phyloP scores from a whole-genome alignment of 2,888 invertebrate species.

The Drosophila pegasa region DNA sequence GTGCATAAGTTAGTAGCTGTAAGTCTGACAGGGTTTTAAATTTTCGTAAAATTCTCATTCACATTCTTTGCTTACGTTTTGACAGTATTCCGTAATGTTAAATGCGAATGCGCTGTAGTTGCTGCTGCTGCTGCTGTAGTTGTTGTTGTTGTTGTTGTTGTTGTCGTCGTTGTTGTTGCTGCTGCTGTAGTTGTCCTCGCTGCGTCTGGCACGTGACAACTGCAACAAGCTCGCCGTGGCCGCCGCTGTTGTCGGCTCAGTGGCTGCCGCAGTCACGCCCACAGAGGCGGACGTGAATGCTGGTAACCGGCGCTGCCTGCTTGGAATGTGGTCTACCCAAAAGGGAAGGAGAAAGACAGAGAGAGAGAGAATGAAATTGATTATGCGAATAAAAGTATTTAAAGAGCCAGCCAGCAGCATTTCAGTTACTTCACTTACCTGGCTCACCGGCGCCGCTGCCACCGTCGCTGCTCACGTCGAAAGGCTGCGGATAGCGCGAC shows the following conservation, averaged over 20 bases:
- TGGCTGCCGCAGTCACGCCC: slow-evolving; percentile 53
- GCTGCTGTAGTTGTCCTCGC: slow-evolving; percentile 26
- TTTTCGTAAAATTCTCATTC: not conserved
- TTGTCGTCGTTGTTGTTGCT: slow-evolving; percentile 28
- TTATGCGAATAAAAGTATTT: slow-evolving; percentile 24
- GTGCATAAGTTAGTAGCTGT: too few relatives aligned
- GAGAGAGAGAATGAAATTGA: not conserved
- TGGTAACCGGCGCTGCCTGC: slow-evolving; percentile 41
- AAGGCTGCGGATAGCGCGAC: slow-evolving; percentile 22
- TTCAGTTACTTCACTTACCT: slow-evolving; percentile 40
- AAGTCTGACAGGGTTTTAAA: not conserved
- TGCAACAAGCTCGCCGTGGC: slow-evolving; percentile 57
- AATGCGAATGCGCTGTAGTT: slow-evolving; percentile 58
- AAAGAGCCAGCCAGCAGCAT: slow-evolving; percentile 28
- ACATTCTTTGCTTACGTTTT: slow-evolving; percentile 67
- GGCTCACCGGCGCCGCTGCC: slow-evolving; percentile 44
- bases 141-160: slow-evolving; percentile 8
- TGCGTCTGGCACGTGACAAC: slow-evolving; percentile 59
- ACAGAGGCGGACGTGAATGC: slow-evolving; percentile 43
- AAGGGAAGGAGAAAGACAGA: not conserved
- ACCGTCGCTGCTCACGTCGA: slow-evolving; percentile 41
- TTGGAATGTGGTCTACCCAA: slow-evolving; percentile 69
- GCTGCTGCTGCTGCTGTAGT: slow-evolving; percentile 18
- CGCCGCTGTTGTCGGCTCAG: slow-evolving; percentile 17
- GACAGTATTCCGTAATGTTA: slow-evolving; percentile 74